Evolutionary conservation across 2,113 vertebrate genomes (phyloP), one percentile per base, ranked within the genome.

Genomic region (Leucopsar rothschildi): DNA sequence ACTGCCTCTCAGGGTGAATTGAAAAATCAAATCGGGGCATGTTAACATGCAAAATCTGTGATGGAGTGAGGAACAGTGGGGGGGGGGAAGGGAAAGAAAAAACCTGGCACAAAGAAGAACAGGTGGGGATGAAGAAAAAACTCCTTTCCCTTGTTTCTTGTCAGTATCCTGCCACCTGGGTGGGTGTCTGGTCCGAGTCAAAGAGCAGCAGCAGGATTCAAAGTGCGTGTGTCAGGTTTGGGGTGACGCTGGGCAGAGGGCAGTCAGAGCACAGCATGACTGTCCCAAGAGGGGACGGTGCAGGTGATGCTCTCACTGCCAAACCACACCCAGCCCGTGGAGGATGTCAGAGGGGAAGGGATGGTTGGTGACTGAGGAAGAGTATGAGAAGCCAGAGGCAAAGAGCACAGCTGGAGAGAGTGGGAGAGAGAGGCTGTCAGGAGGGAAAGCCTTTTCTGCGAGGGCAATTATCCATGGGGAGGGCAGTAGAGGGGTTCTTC

Each of bases 241-340:
- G n/a, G 40, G 75, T 37, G 66, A n/a, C 22, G 39, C 39, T 8
- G 22, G 50, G 44, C 57, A 61, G 87, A 49, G 72, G 72, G 56
- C 40, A 49, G 44, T 8, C 85, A 35, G 18, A 25, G 63, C 72
- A 33, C 79, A 83, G 64, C 47, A 3, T 3, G 3, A 10, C 65
- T 24, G 3, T 40, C 18, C 23, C 18, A 35, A 59, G 68, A 63
- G 64, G 40, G 0, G 2, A 27, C 0, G 0, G 15, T 28, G 52
- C 63, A 61, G 10, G 8, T 8, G 50, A 6, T 20, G 53, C 33
- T 72, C 15, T 33, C 27, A 25, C 64, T 4, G 1, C 28, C 68
- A 77, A 52, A 55, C 29, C 33, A 16, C 15, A 29, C 1, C 37
- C 13, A 19, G 21, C 40, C 40, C 40, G 28, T 1, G 5, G 27